phyloP scores from a whole-genome alignment of 2,797 vertebrate genomes.

The Gallinago solitaria region DNA sequence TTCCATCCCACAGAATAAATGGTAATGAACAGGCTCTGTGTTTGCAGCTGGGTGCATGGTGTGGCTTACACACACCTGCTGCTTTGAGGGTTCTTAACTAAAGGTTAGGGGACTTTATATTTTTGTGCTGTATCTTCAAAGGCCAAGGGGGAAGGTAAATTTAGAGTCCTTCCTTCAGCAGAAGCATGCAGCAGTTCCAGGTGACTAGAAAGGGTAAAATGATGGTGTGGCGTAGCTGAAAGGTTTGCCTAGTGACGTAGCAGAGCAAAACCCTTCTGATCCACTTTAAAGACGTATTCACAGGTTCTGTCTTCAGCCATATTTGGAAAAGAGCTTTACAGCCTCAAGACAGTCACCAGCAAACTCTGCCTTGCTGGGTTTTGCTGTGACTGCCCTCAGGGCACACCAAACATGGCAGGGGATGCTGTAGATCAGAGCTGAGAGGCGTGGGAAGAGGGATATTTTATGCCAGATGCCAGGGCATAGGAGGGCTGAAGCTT shows the following conservation, averaged over 20 bases:
- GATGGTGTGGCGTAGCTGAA: neutral
- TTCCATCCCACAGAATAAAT: neutral
- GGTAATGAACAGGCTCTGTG: neutral
- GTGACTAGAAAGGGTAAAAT: neutral
- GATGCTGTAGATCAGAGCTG: neutral
- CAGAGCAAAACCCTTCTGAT: neutral
- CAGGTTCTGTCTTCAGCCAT: neutral
- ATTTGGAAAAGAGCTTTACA: neutral
- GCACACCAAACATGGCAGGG: neutral
- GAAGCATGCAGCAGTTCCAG: neutral
- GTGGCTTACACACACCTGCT: neutral
- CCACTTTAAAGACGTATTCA: neutral
- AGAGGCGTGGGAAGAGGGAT: neutral
- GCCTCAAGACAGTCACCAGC: neutral
- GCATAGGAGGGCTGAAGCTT: neutral
- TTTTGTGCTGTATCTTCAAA: neutral
- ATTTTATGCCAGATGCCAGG: neutral
- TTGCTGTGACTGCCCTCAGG: accelerated
- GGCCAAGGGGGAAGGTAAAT: neutral
- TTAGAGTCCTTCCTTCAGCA: neutral
- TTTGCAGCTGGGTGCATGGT: neutral
- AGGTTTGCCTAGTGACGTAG: neutral
- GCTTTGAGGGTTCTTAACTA: neutral
- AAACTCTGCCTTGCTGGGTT: neutral
- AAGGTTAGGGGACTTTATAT: neutral